Evolutionary conservation across 2,888 invertebrate genomes (phyloP).

Genomic region (Leptothorax acervorum): DNA sequence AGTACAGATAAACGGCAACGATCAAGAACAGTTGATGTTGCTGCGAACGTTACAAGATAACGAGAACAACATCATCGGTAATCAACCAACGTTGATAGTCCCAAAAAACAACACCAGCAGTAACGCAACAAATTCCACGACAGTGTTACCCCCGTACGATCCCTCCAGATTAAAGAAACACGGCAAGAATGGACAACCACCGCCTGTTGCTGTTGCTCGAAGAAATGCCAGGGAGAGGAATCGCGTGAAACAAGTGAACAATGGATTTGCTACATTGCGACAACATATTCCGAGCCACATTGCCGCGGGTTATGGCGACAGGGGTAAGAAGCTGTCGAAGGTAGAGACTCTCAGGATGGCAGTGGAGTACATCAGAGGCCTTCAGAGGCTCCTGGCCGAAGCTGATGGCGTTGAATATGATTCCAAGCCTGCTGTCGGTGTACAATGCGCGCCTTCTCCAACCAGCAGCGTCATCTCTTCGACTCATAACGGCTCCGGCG

Average conservation of each 20-base stretch:
- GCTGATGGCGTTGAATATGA: slow-evolving; percentile 87
- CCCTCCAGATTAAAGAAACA: slow-evolving; percentile 85
- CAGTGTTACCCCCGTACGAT: slow-evolving; percentile 85
- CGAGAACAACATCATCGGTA: slow-evolving; percentile 82
- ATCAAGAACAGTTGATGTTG: slow-evolving; percentile 82
- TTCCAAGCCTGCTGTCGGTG: slow-evolving; percentile 79
- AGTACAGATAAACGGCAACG: slow-evolving; percentile 80
- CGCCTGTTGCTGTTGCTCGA: slow-evolving; percentile 93
- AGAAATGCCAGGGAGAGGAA: slow-evolving; percentile 97
- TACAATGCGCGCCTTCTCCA: slow-evolving; percentile 86
- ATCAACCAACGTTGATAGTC: slow-evolving; percentile 75
- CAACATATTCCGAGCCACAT: slow-evolving; percentile 95
- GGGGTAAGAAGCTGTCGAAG: slow-evolving; percentile 94
- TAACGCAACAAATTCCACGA: slow-evolving; percentile 52
- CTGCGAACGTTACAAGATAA: slow-evolving; percentile 83
- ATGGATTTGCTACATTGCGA: slow-evolving; percentile 95
- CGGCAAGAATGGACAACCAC: slow-evolving; percentile 87
- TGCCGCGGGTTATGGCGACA: slow-evolving; percentile 89
- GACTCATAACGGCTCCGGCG: slow-evolving; percentile 84
- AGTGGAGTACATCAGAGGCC: slow-evolving; percentile 94
- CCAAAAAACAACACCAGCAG: slow-evolving; percentile 74
- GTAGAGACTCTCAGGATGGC: slow-evolving; percentile 96
- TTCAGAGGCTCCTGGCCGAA: slow-evolving; percentile 91
- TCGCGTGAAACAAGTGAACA: slow-evolving; percentile 96
- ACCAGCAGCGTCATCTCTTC: slow-evolving; percentile 82